Evolutionary conservation across 2,888 invertebrate genomes (phyloP).

Genomic region (Drosophila pegasa): DNA sequence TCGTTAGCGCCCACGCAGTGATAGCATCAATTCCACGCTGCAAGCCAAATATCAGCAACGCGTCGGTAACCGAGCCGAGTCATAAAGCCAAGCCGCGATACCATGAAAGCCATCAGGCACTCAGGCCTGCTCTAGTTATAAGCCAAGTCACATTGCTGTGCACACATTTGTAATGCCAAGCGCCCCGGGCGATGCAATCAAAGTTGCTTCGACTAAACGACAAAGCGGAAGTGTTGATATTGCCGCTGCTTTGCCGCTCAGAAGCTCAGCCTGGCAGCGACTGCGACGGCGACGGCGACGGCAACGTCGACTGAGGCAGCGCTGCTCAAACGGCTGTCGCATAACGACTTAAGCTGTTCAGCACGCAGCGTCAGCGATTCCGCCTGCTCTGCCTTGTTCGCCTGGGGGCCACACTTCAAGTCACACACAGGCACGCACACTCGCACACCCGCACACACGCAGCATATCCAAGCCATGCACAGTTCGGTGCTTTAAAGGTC

Average conservation of each 20-base stretch:
- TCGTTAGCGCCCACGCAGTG: conserved; percentile 46
- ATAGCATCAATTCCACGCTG: conserved; percentile 50
- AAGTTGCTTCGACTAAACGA: conserved; percentile 53
- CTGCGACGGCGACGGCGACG: conserved; percentile 9
- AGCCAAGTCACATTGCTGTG: conserved; percentile 60
- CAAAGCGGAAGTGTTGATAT: conserved; percentile 74
- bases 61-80: conserved; percentile 28
- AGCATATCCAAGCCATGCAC: conserved; percentile 11
- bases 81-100: conserved; percentile 28
- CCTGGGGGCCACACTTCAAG: conserved; percentile 49
- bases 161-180: conserved; percentile 54
- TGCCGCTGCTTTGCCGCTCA: conserved; percentile 50
- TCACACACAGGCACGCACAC: conserved; percentile 46
- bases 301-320: conserved; percentile 14
- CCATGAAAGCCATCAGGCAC: conserved; percentile 46
- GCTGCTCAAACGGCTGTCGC: conserved; percentile 62
- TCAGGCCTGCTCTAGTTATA: conserved; percentile 45
- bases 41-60: conserved; percentile 35
- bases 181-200: conserved; percentile 69
- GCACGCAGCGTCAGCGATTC: conserved; percentile 74
- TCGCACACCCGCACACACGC: conserved; percentile 20
- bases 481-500: conserved; percentile 54
- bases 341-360: conserved; percentile 76
- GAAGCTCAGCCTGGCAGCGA: conserved; percentile 8
- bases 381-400: conserved; percentile 25